These are phyloP conservation scores for Benitochromis conjunctus DNA, from an alignment of 2,113 vertebrate genomes.

Conservation along the genomic window DNA sequence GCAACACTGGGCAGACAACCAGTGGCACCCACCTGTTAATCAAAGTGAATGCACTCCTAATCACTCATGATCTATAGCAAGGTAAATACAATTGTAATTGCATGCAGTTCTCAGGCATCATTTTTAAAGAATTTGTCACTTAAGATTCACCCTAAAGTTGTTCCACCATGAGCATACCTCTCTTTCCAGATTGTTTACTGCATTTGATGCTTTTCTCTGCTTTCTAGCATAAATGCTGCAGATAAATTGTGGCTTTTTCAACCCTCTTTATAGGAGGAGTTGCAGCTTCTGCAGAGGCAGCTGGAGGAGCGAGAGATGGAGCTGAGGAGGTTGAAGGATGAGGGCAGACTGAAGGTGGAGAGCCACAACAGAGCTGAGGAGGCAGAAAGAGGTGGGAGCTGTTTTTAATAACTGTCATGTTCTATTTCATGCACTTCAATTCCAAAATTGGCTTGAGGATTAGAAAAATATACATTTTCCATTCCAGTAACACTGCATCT, in stretches of 20 bases:
- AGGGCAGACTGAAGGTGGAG: slow-evolving; percentile 68
- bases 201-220: neutral
- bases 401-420: neutral
- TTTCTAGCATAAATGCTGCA: neutral
- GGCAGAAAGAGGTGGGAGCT: slow-evolving; percentile 77
- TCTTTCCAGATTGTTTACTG: neutral
- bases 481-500: neutral
- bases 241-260: neutral
- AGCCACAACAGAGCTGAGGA: slow-evolving; percentile 61
- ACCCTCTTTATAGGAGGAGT: slow-evolving; percentile 80
- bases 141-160: neutral
- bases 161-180: neutral
- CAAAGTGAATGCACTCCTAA: neutral
- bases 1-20: neutral
- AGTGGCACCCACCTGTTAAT: neutral
- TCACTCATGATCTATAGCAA: neutral
- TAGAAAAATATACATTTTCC: slow-evolving; percentile 21
- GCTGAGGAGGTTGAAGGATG: slow-evolving; percentile 80
- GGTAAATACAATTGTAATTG: neutral
- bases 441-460: slow-evolving; percentile 7
- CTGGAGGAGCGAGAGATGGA: slow-evolving; percentile 84
- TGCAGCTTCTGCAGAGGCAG: slow-evolving; percentile 81
- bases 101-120: neutral
- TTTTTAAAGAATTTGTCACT: neutral
- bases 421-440: neutral